Conservation (phyloP, 1,140 invertebrate species). For the Drosophila auraria region DNA sequence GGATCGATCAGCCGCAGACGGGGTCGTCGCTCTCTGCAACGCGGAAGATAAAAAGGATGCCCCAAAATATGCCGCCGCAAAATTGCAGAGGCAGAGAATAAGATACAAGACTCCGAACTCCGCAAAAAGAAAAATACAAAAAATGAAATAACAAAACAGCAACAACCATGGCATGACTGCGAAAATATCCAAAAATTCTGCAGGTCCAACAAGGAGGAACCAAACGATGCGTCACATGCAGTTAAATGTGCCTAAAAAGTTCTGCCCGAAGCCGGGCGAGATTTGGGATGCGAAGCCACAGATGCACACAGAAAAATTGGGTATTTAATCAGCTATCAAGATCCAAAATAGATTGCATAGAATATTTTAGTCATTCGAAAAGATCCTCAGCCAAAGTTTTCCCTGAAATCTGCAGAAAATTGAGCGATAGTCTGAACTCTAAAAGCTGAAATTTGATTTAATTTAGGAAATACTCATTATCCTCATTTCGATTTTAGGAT, state of each 20-base stretch:
- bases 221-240: constrained; percentile 76
- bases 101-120: constrained; percentile 45
- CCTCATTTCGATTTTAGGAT: neutral
- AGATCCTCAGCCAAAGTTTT: neutral
- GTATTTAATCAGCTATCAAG: too few species aligned
- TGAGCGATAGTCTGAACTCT: neutral
- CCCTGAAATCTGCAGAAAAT: too few species aligned
- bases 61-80: constrained; percentile 72
- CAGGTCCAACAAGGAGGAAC: constrained; percentile 51
- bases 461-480: neutral
- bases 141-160: neutral
- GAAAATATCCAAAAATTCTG: constrained; percentile 80
- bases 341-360: too few species aligned
- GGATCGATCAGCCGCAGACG: constrained; percentile 53
- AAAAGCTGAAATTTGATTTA: too few species aligned
- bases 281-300: constrained; percentile 1
- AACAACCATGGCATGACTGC: constrained; percentile 42
- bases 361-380: neutral
- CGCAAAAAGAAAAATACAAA: constrained; percentile 21
- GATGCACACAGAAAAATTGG: neutral
- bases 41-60: constrained; percentile 83
- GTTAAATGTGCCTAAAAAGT: constrained; percentile 71
- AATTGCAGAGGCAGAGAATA: constrained; percentile 61
- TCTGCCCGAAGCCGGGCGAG: constrained; percentile 22
- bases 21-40: constrained; percentile 71